Base-by-base conservation (phyloP, 1,140 invertebrate genomes). In the Drosophila arizonae region DNA sequence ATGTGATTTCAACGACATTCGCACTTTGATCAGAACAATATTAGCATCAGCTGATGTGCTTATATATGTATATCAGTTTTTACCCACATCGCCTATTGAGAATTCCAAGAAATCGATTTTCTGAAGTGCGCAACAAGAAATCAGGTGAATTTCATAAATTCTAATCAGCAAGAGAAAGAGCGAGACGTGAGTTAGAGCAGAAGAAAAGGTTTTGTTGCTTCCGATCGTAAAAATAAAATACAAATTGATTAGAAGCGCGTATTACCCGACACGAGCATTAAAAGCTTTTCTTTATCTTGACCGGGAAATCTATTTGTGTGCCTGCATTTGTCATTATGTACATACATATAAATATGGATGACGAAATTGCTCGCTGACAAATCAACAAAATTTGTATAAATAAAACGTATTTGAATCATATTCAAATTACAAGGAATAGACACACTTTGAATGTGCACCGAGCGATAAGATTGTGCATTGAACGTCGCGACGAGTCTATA, bases 131-230 rank as follows among this genome's bases (percentile, higher is more conserved):
- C 43, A 46, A 39, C 36, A 39, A 39, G 62, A 84, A 84, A 84
- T 84, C 81, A 85, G 69, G 77, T 85, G 81, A 62, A 85, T 85
- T 85, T 85, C 52, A 80, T 85, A 77, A 85, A 85, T 65, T 84
- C 58, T 85, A 84, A 84, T 84, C 81, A 63, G 36, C 39, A 65
- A 70, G 36, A 13, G 4, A 51, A 15, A 51, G 28, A 15, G 24
- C 5, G 43, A 17, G 15, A 17, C 43, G n/a, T 46, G 6, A 6
- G 15, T 4, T 46, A 9, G 43, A 17, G 15, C 26, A 21, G 9
- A 46, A 46, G n/a, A 76, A 77, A 74, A 70, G 70, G 77, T 66
- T 81, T 46, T 79, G 71, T 72, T 74, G 39, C 66, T 77, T 67
- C 71, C 66, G 76, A 76, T 76, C 63, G 33, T 10, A 6, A 0